Percentiles rank a stretch among this genome's conserved stretches.
phyloP scores from a whole-genome alignment of 2,888 invertebrate genomes.

The Noctua janthina region DNA sequence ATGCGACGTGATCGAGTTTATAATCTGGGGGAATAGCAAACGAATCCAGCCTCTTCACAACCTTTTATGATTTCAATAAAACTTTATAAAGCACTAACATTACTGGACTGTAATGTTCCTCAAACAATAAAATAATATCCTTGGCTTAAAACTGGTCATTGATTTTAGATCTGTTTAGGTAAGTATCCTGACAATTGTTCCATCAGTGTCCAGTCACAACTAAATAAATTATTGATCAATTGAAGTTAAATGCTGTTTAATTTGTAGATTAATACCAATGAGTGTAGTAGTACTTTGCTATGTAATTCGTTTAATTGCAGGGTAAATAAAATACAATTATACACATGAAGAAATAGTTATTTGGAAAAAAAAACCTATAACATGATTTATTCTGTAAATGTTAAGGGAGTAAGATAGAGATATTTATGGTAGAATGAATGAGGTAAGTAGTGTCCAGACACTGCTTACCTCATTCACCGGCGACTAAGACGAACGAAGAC shows the following conservation, averaged over 20 bases:
- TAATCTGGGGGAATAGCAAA: background rate
- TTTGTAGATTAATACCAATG: no score
- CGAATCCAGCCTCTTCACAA: background rate
- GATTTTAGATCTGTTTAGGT: background rate
- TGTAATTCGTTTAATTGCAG: background rate
- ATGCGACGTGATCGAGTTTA: conserved; percentile 63
- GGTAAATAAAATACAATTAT: no score
- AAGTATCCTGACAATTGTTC: background rate
- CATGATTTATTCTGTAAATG: no score
- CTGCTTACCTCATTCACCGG: no score
- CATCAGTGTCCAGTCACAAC: background rate
- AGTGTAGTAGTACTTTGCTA: no score
- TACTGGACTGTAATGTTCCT: background rate
- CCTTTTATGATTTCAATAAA: background rate
- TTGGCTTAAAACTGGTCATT: background rate
- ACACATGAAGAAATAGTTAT: no score
- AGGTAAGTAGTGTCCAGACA: no score
- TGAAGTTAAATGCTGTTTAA: no score
- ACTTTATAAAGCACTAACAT: background rate
- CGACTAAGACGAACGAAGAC: no score
- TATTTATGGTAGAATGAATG: no score
- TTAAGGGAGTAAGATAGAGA: no score
- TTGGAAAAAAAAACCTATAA: no score
- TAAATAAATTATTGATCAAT: background rate
- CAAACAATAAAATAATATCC: background rate